phyloP scores from a whole-genome alignment of 2,888 invertebrate species.

The Epsilonema sp. region DNA sequence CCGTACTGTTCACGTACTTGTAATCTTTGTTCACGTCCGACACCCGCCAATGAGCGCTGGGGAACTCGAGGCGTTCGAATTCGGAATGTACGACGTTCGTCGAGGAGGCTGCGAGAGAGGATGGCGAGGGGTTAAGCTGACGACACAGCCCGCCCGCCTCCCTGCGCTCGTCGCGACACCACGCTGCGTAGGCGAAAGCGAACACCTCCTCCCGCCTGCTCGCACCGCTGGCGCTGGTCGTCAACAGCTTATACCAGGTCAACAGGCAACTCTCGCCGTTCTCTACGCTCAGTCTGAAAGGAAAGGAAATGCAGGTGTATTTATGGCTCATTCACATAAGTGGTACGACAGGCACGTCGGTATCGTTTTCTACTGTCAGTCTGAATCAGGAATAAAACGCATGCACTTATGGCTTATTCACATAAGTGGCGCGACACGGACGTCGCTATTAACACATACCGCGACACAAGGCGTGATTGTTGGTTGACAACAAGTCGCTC shows the following conservation, averaged over 20 bases:
- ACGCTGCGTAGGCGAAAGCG: conserved; percentile 70
- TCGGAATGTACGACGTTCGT: neutral
- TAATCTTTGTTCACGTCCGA: conserved; percentile 13
- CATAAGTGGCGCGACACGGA: no score
- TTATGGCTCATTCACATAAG: neutral
- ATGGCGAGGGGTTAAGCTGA: neutral
- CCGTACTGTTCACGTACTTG: no score
- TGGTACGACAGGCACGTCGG: no score
- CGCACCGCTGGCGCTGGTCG: conserved; percentile 48
- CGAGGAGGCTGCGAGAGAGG: neutral
- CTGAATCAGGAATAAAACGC: no score
- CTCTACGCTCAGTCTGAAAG: conserved; percentile 56
- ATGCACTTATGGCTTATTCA: no score
- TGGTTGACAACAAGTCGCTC: no score
- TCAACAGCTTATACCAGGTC: conserved; percentile 71
- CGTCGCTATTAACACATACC: no score
- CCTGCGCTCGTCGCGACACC: conserved; percentile 38
- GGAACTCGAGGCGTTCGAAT: neutral
- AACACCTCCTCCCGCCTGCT: conserved; percentile 60
- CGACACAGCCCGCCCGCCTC: no score
- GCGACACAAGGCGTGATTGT: no score
- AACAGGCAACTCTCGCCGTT: conserved; percentile 61
- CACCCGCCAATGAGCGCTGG: neutral
- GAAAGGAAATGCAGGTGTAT: neutral
- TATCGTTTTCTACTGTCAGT: no score